Conservation (phyloP, 2,888 invertebrate genomes). For the Pecten maximus region DNA sequence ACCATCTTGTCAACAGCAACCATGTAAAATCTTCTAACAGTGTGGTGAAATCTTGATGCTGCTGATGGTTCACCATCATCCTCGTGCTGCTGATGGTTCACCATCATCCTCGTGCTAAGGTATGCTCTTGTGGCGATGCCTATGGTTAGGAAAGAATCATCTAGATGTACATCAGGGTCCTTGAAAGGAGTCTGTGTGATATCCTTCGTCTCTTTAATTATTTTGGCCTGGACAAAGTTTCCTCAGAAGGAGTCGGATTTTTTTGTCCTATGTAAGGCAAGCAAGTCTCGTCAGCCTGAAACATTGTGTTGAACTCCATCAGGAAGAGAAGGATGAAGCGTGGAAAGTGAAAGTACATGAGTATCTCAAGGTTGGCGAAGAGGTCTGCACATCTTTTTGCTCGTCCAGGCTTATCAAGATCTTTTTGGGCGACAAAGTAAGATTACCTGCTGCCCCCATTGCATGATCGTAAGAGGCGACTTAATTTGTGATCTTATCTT, state of each 20-base stretch:
- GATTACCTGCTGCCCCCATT: no score
- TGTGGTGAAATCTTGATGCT: background rate
- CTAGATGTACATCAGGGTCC: slow-evolving; percentile 46
- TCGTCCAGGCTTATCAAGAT: slow-evolving; percentile 44
- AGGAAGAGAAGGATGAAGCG: slow-evolving; percentile 51
- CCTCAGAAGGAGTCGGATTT: slow-evolving; percentile 44
- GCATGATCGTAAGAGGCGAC: no score
- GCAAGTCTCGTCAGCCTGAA: slow-evolving; percentile 50
- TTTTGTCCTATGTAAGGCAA: slow-evolving; percentile 47
- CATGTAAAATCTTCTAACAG: slow-evolving; percentile 41
- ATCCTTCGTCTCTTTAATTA: slow-evolving; percentile 36
- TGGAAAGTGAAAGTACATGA: slow-evolving; percentile 49
- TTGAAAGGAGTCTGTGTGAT: slow-evolving; percentile 43
- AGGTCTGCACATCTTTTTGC: slow-evolving; percentile 38
- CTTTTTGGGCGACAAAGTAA: slow-evolving; percentile 47
- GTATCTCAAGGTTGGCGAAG: slow-evolving; percentile 26
- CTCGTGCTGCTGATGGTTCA: no score
- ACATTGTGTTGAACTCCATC: slow-evolving; percentile 58
- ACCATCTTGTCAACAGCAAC: slow-evolving; percentile 41
- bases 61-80: slow-evolving; percentile 32
- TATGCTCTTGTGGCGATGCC: slow-evolving; percentile 40
- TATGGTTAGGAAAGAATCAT: slow-evolving; percentile 50
- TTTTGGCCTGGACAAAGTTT: slow-evolving; percentile 46
- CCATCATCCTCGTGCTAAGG: no score
- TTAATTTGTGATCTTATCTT: no score